These are phyloP conservation scores for Elysia crispata DNA, from an alignment of 2,888 invertebrate species.

Conservation along the genomic window DNA sequence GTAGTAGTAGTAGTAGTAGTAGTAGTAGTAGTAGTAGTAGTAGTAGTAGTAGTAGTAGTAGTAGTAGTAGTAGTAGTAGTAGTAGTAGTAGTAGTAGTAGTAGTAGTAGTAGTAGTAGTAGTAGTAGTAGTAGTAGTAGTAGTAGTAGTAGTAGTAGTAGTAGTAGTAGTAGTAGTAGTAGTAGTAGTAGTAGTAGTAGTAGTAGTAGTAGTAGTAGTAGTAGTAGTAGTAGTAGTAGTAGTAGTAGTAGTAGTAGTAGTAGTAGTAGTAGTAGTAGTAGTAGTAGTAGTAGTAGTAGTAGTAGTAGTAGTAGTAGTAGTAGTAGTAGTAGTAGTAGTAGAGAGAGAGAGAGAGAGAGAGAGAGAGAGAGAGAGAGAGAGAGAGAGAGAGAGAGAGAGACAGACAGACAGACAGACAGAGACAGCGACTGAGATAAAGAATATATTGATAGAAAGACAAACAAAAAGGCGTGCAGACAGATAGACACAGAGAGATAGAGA, in stretches of 20 bases:
- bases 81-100: background rate
- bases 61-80: background rate
- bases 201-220: background rate
- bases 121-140: background rate
- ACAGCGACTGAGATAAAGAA: background rate
- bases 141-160: background rate
- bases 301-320: background rate
- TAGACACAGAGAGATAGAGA: background rate
- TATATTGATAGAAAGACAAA: constrained; percentile 10
- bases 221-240: background rate
- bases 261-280: background rate
- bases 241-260: background rate
- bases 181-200: background rate
- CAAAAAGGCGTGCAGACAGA: constrained; percentile 7
- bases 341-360: background rate
- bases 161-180: background rate
- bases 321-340: background rate
- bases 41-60: background rate
- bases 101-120: background rate
- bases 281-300: background rate
- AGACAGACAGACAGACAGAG: constrained; percentile 23
- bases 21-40: background rate
- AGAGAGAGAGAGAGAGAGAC: constrained; percentile 24
- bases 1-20: background rate
- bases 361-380: constrained; percentile 7